Conservation (phyloP, 2,797 vertebrate species). For the Sebastes cheni region DNA sequence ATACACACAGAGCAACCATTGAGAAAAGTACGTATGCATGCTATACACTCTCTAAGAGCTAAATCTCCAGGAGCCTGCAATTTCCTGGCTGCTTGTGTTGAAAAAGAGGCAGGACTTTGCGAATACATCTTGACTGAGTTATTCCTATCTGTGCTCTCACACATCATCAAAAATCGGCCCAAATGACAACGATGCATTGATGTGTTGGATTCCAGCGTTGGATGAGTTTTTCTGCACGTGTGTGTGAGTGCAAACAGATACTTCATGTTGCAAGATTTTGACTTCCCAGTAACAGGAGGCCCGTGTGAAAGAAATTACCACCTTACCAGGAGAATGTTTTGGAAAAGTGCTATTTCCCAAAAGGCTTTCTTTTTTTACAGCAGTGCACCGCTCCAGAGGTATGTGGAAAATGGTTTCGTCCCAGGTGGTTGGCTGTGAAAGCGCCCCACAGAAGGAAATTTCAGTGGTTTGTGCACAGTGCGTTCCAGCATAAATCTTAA, state of each 20-base stretch:
- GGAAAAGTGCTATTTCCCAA: constrained; percentile 60
- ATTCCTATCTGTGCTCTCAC: constrained; percentile 17
- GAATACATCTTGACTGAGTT: constrained; percentile 52
- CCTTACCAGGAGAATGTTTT: constrained; percentile 40
- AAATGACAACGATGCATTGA: background rate
- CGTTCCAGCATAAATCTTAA: constrained; percentile 63
- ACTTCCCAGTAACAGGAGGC: constrained; percentile 3
- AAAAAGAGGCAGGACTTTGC: constrained; percentile 22
- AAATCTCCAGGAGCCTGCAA: constrained; percentile 50
- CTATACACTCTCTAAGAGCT: constrained; percentile 17
- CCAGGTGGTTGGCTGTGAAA: constrained; percentile 68
- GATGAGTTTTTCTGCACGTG: background rate
- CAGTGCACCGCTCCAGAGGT: constrained; percentile 44
- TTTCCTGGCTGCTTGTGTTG: constrained; percentile 53
- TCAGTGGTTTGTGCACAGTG: constrained; percentile 39
- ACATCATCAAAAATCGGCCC: constrained; percentile 1
- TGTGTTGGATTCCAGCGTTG: background rate
- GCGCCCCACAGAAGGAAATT: constrained; percentile 56
- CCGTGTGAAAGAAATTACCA: constrained; percentile 23
- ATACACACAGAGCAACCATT: constrained; percentile 35
- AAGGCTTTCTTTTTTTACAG: constrained; percentile 32
- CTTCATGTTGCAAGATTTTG: background rate
- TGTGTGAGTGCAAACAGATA: background rate
- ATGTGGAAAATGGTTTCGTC: constrained; percentile 67
- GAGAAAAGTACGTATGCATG: constrained; percentile 34